phyloP scores from a whole-genome alignment of 2,888 invertebrate genomes.

The Charanyca ferruginea region DNA sequence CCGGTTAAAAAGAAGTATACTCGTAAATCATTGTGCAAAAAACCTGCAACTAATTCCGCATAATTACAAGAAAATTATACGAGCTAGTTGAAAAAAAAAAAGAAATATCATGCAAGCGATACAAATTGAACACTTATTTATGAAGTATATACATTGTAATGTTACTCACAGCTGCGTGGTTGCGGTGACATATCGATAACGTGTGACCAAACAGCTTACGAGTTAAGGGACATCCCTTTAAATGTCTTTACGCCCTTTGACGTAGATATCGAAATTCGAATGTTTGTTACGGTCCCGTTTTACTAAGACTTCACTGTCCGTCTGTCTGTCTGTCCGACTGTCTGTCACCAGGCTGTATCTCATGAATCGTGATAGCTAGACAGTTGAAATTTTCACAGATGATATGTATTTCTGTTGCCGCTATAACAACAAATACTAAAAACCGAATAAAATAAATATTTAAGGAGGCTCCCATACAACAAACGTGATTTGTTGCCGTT shows the following conservation, averaged over 20 bases:
- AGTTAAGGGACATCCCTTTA: slow-evolving; percentile 20
- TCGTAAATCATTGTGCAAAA: slow-evolving; percentile 21
- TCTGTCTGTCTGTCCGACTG: no score
- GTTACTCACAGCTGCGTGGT: slow-evolving; percentile 15
- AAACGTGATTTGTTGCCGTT: no score
- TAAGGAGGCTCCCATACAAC: no score
- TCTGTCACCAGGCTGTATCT: no score
- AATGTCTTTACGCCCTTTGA: slow-evolving; percentile 19
- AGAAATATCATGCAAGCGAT: slow-evolving; percentile 17
- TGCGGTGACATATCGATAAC: slow-evolving; percentile 22
- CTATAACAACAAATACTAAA: no score
- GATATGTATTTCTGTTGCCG: no score
- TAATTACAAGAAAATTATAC: slow-evolving; percentile 37
- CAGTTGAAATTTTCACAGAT: no score
- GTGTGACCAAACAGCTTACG: background rate
- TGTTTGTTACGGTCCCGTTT: no score
- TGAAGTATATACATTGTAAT: slow-evolving; percentile 22
- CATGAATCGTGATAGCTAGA: no score
- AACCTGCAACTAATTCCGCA: slow-evolving; percentile 22
- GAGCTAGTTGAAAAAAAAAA: slow-evolving; percentile 26
- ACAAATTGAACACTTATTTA: slow-evolving; percentile 22
- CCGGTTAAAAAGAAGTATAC: background rate
- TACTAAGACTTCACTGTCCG: no score
- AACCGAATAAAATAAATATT: no score
- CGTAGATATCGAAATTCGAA: no score